Percentiles rank a stretch among this genome's conserved stretches.
Evolutionary conservation across 92 coral and sea anemone genomes (phyloP).

Genomic region (Porites cylindrica): DNA sequence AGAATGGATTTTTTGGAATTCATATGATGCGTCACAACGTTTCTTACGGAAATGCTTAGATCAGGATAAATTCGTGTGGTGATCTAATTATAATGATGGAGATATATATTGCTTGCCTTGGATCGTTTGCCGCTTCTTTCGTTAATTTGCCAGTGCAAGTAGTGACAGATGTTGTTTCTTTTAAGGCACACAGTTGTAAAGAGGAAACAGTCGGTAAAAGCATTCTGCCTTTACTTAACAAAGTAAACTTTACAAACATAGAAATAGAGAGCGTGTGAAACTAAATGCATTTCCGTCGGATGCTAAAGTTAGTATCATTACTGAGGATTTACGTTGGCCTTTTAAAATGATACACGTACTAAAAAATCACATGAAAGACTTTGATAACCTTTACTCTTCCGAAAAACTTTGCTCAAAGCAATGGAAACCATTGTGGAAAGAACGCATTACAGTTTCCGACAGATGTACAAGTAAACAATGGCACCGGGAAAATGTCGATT

Average conservation of each 20-base stretch:
- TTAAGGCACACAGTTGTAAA: background rate
- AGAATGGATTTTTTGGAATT: no score
- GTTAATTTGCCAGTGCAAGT: background rate
- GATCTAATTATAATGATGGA: no score
- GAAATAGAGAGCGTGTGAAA: background rate
- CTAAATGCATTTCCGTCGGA: constrained; percentile 13
- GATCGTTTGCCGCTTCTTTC: background rate
- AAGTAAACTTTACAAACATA: background rate
- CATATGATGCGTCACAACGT: no score
- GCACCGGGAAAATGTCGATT: no score
- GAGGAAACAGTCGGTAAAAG: constrained; percentile 13
- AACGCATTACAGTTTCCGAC: no score
- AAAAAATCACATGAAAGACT: background rate
- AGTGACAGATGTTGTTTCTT: background rate
- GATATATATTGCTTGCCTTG: no score
- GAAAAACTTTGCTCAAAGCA: background rate
- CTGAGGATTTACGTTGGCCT: background rate
- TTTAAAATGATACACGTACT: background rate
- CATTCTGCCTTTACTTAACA: background rate
- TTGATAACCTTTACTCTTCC: constrained; percentile 13
- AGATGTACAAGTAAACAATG: no score
- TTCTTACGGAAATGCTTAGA: no score
- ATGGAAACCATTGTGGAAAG: no score
- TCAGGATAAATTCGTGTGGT: no score
- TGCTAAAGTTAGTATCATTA: background rate